phyloP scores from a whole-genome alignment of 1,140 invertebrate genomes.

The Drosophila pallidifrons region DNA sequence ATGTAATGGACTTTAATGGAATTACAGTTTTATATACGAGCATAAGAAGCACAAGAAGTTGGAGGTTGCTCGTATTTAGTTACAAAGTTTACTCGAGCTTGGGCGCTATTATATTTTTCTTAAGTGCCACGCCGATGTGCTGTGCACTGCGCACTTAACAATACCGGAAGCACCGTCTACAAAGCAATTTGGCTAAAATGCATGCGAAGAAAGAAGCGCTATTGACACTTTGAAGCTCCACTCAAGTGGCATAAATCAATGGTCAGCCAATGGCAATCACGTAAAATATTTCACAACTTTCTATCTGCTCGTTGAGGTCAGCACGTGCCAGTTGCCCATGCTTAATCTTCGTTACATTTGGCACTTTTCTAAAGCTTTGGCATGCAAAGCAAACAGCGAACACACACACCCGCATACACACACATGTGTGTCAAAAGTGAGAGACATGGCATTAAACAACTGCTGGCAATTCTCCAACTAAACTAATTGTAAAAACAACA shows the following conservation, averaged over 20 bases:
- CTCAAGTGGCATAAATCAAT: slow-evolving; percentile 82
- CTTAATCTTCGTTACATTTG: slow-evolving; percentile 81
- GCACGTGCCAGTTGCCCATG: slow-evolving; percentile 76
- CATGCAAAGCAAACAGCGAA: slow-evolving; percentile 71
- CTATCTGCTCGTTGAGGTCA: slow-evolving; percentile 51
- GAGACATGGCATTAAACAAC: slow-evolving; percentile 37
- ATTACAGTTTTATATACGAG: slow-evolving; percentile 77
- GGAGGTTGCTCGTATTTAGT: slow-evolving; percentile 72
- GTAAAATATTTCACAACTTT: slow-evolving; percentile 76
- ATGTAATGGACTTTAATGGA: slow-evolving; percentile 82
- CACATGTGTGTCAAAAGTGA: slow-evolving; percentile 55
- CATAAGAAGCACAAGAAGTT: not conserved
- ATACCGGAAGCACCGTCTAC: slow-evolving; percentile 67
- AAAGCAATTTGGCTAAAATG: slow-evolving; percentile 81
- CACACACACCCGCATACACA: slow-evolving; percentile 7
- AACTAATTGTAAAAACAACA: not conserved
- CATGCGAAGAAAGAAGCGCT: slow-evolving; percentile 57
- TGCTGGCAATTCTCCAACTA: slow-evolving; percentile 22
- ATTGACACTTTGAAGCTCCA: slow-evolving; percentile 80
- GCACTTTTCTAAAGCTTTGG: slow-evolving; percentile 77
- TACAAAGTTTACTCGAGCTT: slow-evolving; percentile 80
- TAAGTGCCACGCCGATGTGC: slow-evolving; percentile 74
- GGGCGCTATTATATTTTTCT: slow-evolving; percentile 79
- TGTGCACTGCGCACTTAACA: slow-evolving; percentile 77
- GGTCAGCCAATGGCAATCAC: slow-evolving; percentile 74